These are phyloP conservation scores for Castor canadensis DNA, from an alignment of 2,113 vertebrate species.

Conservation along the genomic window DNA sequence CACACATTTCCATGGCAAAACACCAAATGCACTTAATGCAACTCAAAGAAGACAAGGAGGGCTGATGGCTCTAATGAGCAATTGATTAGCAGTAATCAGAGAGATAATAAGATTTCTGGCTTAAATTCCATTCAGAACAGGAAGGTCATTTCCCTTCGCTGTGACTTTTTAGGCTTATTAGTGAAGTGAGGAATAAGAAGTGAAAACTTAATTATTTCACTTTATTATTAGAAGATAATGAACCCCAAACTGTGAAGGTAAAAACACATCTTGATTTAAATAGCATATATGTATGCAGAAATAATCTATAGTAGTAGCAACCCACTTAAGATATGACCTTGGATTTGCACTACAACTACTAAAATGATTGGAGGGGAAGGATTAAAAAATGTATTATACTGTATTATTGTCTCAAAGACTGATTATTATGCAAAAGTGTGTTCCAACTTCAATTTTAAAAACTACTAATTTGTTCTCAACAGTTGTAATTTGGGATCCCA, in stretches of 20 bases:
- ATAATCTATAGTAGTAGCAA: not conserved
- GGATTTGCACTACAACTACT: not conserved
- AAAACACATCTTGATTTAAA: not conserved
- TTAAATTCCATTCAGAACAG: conserved; percentile 8
- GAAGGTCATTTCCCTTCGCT: not conserved
- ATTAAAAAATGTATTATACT: conserved; percentile 48
- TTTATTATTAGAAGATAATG: conserved; percentile 24
- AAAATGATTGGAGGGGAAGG: not conserved
- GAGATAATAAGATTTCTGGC: not conserved
- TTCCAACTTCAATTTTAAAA: conserved; percentile 63
- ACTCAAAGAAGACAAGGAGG: conserved; percentile 72
- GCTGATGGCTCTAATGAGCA: conserved; percentile 77
- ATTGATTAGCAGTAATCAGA: conserved; percentile 76
- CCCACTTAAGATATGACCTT: not conserved
- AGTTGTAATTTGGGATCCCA: conserved; percentile 50
- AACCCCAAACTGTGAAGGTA: not conserved
- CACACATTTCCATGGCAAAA: conserved; percentile 65
- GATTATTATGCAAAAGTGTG: conserved; percentile 51
- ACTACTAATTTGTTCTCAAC: conserved; percentile 57
- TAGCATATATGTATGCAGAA: not conserved
- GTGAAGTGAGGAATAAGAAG: not conserved
- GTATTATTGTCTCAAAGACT: conserved; percentile 41
- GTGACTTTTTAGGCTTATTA: not conserved
- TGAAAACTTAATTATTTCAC: not conserved
- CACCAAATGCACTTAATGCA: conserved; percentile 66